These are phyloP conservation scores for Himantopus leucocephalus DNA, from an alignment of 2,113 vertebrate species.

Conservation along the genomic window DNA sequence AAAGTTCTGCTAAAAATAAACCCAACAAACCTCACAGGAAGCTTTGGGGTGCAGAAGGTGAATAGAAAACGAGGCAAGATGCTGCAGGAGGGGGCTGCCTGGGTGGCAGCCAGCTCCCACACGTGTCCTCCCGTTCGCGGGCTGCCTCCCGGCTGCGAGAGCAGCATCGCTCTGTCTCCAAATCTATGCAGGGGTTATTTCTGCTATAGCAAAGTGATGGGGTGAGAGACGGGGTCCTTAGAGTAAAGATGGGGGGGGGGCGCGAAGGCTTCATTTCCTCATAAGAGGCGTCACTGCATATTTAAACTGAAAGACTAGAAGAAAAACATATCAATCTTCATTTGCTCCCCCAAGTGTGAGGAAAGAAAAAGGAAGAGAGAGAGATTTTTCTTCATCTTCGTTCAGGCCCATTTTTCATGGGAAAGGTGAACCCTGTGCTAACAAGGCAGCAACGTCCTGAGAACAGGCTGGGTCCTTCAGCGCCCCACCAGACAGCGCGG, in stretches of 20 bases:
- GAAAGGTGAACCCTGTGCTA: not conserved
- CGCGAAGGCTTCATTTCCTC: not conserved
- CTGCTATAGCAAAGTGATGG: not conserved
- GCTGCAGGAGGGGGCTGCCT: not conserved
- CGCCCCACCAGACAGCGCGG: fast-evolving
- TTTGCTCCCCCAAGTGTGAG: not conserved
- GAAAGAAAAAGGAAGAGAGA: not conserved
- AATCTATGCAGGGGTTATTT: not conserved
- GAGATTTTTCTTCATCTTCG: not conserved
- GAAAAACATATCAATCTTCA: slow-evolving; percentile 37
- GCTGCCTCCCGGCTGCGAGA: not conserved
- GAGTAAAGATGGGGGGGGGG: not conserved
- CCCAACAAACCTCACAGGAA: not conserved
- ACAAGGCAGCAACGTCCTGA: not conserved
- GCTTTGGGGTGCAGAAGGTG: not conserved
- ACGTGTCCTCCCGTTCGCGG: fast-evolving
- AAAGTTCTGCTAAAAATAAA: not conserved
- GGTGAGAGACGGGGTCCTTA: not conserved
- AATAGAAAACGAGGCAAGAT: not conserved
- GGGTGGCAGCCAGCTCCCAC: not conserved
- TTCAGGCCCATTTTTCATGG: not conserved
- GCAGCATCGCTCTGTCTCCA: not conserved
- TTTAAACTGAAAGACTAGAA: not conserved
- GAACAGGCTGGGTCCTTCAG: not conserved
- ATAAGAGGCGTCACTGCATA: not conserved